Evolutionary conservation across 1,140 invertebrate species (phyloP).

Genomic region (Triops longicaudatus): DNA sequence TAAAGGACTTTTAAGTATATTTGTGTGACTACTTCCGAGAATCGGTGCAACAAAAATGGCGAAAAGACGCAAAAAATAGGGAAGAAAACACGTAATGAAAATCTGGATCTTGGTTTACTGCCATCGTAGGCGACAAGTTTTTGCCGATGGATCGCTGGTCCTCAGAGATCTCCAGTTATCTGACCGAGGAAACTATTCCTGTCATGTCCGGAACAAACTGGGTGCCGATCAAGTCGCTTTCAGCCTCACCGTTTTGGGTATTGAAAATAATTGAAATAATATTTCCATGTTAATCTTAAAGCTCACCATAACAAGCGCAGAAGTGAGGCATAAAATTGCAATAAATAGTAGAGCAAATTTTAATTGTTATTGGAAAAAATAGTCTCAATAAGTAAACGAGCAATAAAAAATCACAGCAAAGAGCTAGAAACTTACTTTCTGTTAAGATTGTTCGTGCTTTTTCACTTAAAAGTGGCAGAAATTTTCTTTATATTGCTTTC

Average conservation of each 20-base stretch:
- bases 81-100: not conserved
- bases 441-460: too few relatives aligned
- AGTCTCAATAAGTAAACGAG: too few relatives aligned
- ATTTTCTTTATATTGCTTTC: too few relatives aligned
- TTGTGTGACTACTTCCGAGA: too few relatives aligned
- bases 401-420: too few relatives aligned
- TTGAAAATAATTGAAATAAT: not conserved
- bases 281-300: too few relatives aligned
- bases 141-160: conserved; percentile 26
- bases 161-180: conserved; percentile 54
- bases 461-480: too few relatives aligned
- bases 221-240: conserved; percentile 70
- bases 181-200: conserved; percentile 75
- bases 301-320: too few relatives aligned
- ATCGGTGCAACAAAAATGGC: not conserved
- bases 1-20: conserved; percentile 14
- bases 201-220: conserved; percentile 67
- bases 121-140: conserved; percentile 12
- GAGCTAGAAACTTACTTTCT: too few relatives aligned
- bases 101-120: not conserved
- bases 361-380: too few relatives aligned
- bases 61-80: not conserved
- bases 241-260: conserved; percentile 54
- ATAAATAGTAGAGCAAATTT: too few relatives aligned
- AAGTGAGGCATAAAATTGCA: too few relatives aligned